Conservation (phyloP, 2,113 vertebrate genomes). For the Clupea harengus region DNA sequence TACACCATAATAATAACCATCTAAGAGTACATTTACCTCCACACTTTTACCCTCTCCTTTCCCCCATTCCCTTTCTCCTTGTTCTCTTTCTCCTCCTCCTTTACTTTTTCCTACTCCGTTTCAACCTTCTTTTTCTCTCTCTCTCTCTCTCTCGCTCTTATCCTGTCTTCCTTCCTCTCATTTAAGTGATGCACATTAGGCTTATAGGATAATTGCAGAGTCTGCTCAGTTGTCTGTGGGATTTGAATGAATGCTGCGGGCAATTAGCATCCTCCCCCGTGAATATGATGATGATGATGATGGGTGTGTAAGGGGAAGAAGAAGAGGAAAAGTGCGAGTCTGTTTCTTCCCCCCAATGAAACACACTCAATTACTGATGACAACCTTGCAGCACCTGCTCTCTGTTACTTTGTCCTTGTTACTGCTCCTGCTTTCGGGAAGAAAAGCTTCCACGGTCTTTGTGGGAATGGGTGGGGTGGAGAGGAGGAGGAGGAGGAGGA, state of each 20-base stretch:
- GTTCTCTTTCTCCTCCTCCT: not conserved
- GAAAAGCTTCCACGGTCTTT: not conserved
- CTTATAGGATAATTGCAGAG: not conserved
- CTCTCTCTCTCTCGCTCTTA: not conserved
- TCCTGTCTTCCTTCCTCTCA: not conserved
- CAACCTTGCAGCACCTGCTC: not conserved
- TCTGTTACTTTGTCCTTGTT: not conserved
- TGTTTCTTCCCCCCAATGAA: not conserved
- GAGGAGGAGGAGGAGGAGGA: not conserved
- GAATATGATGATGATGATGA: not conserved
- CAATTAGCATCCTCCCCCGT: not conserved
- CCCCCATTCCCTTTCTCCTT: not conserved
- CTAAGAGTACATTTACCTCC: not conserved
- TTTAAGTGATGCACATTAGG: not conserved
- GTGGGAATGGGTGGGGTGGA: not conserved
- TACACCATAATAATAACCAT: too few relatives aligned
- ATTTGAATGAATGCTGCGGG: conserved; percentile 16
- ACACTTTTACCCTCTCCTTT: not conserved
- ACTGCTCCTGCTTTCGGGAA: not conserved
- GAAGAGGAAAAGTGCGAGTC: not conserved
- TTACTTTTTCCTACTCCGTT: not conserved
- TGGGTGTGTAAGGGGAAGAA: not conserved
- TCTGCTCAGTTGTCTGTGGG: not conserved
- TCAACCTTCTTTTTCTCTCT: not conserved
- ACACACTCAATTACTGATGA: not conserved